Conservation (phyloP, 2,113 vertebrate species). For the Polypterus bichir region DNA sequence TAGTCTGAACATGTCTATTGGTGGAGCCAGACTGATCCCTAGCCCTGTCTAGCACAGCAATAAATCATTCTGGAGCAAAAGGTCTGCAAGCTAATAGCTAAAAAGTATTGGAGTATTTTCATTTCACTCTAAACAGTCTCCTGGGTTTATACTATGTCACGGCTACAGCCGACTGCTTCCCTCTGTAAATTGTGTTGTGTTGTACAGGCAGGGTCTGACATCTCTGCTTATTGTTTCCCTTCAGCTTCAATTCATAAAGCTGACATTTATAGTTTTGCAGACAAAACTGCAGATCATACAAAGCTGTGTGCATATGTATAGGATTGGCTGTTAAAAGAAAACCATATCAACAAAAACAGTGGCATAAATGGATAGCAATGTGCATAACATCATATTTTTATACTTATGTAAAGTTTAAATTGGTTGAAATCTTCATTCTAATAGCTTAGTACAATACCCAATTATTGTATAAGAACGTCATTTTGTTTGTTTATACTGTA, state of each 20-base stretch:
- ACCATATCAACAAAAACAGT: too few species aligned
- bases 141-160: slow-evolving; percentile 15
- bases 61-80: slow-evolving; percentile 22
- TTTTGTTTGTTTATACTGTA: too few species aligned
- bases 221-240: slow-evolving; percentile 16
- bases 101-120: slow-evolving; percentile 22
- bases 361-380: too few species aligned
- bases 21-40: slow-evolving; percentile 3
- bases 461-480: too few species aligned
- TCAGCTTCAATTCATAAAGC: slow-evolving; percentile 15
- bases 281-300: slow-evolving; percentile 6
- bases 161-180: slow-evolving; percentile 11
- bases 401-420: too few species aligned
- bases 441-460: too few species aligned
- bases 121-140: slow-evolving; percentile 19
- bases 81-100: slow-evolving; percentile 18
- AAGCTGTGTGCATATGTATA: too few species aligned
- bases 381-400: too few species aligned
- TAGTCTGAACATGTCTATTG: slow-evolving; percentile 11
- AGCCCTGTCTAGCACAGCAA: slow-evolving; percentile 12
- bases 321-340: too few species aligned
- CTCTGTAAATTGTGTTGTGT: slow-evolving; percentile 12
- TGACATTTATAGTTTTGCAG: slow-evolving; percentile 14
- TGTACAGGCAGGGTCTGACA: slow-evolving; percentile 10
- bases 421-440: too few species aligned